These are phyloP conservation scores for Quadriops clusia DNA, from an alignment of 2,888 invertebrate species.

Conservation along the genomic window DNA sequence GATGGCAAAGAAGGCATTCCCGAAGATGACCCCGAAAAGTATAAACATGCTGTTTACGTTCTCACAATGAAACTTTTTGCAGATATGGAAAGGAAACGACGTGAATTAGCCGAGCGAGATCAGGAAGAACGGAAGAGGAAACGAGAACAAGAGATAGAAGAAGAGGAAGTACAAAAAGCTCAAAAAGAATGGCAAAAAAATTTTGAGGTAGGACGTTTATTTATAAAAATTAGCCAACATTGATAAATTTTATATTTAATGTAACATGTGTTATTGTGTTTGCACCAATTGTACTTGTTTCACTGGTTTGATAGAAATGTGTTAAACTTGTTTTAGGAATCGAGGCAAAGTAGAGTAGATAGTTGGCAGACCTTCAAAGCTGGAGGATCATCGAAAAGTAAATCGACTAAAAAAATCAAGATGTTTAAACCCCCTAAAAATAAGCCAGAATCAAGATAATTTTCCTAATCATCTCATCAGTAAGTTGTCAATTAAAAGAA, in stretches of 20 bases:
- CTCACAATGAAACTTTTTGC: constrained; percentile 95
- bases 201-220: constrained; percentile 60
- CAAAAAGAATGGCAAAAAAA: constrained; percentile 98
- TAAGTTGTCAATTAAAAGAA: too few relatives aligned
- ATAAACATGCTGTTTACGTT: constrained; percentile 91
- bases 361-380: constrained; percentile 90
- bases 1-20: constrained; percentile 80
- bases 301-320: too few relatives aligned
- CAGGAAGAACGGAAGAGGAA: constrained; percentile 90
- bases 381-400: constrained; percentile 44
- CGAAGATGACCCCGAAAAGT: constrained; percentile 74
- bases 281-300: too few relatives aligned
- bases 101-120: constrained; percentile 78
- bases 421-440: constrained; percentile 86
- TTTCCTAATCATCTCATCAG: too few relatives aligned
- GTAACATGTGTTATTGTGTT: too few relatives aligned
- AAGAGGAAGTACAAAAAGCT: constrained; percentile 77
- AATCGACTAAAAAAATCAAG: constrained; percentile 70
- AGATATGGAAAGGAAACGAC: constrained; percentile 86
- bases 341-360: constrained; percentile 79
- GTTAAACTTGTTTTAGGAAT: constrained; percentile 68
- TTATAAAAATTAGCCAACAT: not conserved
- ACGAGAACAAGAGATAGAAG: constrained; percentile 85
- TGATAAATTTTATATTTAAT: constrained; percentile 2
- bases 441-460: constrained; percentile 87